Evolutionary conservation across 2,113 vertebrate species (phyloP).

Genomic region (Sinocyclocheilus grahami): DNA sequence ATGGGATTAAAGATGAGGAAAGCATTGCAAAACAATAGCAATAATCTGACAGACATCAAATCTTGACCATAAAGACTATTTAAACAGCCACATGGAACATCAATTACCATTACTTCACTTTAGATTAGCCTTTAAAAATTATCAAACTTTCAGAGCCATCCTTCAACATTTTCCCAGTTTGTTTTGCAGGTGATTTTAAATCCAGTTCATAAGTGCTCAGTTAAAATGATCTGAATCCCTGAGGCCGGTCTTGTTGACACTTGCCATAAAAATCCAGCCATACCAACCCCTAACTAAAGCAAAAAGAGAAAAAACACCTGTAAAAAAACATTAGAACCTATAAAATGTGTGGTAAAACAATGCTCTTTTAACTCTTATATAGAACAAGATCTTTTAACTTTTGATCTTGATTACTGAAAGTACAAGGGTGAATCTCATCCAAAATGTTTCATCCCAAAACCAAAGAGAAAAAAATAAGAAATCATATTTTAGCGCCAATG

Average conservation of each 20-base stretch:
- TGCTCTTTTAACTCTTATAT: not conserved
- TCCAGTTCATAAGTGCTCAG: not conserved
- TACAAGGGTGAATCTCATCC: not conserved
- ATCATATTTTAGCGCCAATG: not conserved
- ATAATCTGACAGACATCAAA: not conserved
- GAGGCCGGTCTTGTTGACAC: not conserved
- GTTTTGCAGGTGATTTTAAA: not conserved
- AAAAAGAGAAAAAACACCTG: not conserved
- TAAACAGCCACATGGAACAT: not conserved
- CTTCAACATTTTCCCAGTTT: not conserved
- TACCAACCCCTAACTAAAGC: not conserved
- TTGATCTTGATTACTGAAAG: not conserved
- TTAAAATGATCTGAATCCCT: not conserved
- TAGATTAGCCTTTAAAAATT: not conserved
- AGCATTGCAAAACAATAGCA: too few relatives aligned
- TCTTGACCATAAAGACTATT: not conserved
- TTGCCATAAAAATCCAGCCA: not conserved
- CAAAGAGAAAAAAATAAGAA: not conserved
- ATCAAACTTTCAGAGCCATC: not conserved
- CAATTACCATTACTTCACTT: not conserved
- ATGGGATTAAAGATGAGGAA: too few relatives aligned
- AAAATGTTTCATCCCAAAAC: not conserved
- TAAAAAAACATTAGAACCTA: not conserved
- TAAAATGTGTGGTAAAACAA: not conserved
- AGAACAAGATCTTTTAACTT: not conserved